A percentile compares a stretch with the other conserved stretches of the same genome.
These are phyloP conservation scores for Hipposideros larvatus DNA, from an alignment of 2,797 vertebrate genomes.

Conservation along the genomic window DNA sequence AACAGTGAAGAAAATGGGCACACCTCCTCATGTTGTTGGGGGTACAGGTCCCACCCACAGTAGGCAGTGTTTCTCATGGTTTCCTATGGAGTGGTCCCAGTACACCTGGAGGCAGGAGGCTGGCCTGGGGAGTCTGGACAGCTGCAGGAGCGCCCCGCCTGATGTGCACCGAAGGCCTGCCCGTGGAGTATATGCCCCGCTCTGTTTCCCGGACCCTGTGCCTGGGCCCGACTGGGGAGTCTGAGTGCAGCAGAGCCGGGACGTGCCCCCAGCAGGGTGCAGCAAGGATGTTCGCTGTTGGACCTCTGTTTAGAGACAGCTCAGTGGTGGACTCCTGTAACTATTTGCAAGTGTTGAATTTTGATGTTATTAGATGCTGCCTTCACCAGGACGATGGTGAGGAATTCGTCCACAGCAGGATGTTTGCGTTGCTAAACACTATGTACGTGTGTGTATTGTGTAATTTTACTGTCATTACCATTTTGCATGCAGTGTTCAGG, in stretches of 20 bases:
- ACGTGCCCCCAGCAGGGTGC: background rate
- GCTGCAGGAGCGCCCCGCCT: background rate
- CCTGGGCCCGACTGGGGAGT: no score
- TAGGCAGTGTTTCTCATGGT: background rate
- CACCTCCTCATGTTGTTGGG: no score
- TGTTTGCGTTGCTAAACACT: no score
- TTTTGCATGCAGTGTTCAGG: no score
- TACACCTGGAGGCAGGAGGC: background rate
- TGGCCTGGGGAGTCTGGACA: background rate
- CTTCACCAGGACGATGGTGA: no score
- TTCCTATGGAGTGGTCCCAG: background rate
- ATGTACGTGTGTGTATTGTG: no score
- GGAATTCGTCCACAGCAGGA: no score
- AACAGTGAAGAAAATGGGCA: background rate
- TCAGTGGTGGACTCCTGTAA: no score
- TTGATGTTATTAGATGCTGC: no score
- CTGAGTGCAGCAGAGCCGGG: background rate
- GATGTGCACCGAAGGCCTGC: no score
- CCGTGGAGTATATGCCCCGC: background rate
- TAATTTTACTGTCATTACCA: no score
- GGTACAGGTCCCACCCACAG: background rate
- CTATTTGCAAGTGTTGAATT: no score
- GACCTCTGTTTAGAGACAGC: background rate
- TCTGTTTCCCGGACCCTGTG: background rate
- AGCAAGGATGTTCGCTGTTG: background rate